Conservation (phyloP, 1,140 invertebrate genomes). For the Caenorhabditis remanei region DNA sequence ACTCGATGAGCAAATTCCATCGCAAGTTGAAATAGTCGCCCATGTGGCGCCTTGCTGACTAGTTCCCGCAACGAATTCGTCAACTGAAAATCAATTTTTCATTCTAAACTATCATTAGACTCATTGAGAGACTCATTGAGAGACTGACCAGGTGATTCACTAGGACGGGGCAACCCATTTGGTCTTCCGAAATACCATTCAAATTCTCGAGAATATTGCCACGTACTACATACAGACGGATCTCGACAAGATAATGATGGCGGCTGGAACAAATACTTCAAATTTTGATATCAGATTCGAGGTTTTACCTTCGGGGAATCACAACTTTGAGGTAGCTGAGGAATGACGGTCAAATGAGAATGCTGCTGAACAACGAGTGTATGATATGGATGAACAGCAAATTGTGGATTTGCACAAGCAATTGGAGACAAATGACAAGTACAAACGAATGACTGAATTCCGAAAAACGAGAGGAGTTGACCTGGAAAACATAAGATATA, state of each 20-base stretch:
- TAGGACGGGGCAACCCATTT: not conserved
- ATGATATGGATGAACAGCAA: slow-evolving; percentile 31
- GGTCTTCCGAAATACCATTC: slow-evolving; percentile 18
- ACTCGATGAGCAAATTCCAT: slow-evolving; percentile 42
- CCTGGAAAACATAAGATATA: not conserved
- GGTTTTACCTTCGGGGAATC: not conserved
- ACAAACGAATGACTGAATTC: slow-evolving; percentile 58
- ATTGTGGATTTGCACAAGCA: slow-evolving; percentile 41
- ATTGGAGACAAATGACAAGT: slow-evolving; percentile 48
- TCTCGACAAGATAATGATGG: slow-evolving; percentile 28
- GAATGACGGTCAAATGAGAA: not conserved
- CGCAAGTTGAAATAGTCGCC: slow-evolving; percentile 55
- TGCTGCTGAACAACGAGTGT: slow-evolving; percentile 20
- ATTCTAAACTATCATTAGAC: not conserved
- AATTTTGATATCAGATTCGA: not conserved
- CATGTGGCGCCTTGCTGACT: slow-evolving; percentile 42
- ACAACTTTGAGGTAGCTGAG: slow-evolving; percentile 15
- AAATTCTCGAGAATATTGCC: slow-evolving; percentile 34
- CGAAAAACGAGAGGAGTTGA: slow-evolving; percentile 59
- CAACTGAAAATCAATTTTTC: slow-evolving; percentile 34
- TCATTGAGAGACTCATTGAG: too few species aligned
- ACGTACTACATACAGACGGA: not conserved
- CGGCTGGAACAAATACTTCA: not conserved
- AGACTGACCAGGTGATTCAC: slow-evolving; percentile 12
- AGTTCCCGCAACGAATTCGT: slow-evolving; percentile 31